Evolutionary conservation across 2,797 vertebrate genomes (phyloP), one percentile per base, ranked within the genome.

Genomic region (Arrhamphus sclerolepis): DNA sequence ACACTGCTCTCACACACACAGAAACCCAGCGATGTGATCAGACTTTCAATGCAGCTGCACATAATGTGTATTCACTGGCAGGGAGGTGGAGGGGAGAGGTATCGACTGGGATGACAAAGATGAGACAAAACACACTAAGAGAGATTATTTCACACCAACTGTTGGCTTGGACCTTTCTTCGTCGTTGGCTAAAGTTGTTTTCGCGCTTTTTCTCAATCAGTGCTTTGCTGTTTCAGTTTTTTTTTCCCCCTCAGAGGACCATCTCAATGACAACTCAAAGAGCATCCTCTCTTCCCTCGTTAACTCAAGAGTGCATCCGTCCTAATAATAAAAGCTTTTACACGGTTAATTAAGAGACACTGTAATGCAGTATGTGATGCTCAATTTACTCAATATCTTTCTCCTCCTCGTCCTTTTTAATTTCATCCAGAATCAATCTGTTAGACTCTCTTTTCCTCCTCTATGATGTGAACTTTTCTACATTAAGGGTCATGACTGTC

Each of bases 261-360:
- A 18, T 80, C 66, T 87, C 83, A 78, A 70, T 83, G 82, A 86
- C 75, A 72, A 76, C 72, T 53, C 62, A 77, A 62, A 82, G 77
- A 79, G 74, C 68, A 28, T 78, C 75, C 81, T 82, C 77, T 82
- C 70, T 75, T 62, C 70, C 77, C 81, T 86, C 63, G 58, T 81
- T 85, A 83, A 76, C 77, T 17, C 70, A 77, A 71, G 54, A 72
- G 55, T 70, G 73, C 78, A 90, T 87, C 85, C 69, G 84, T 88
- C 83, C 88, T 91, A 89, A 92, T 90, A 85, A 89, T 87, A 90
- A 92, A n/a, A 86, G 88, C 91, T 91, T 92, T 92, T 91, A 92
- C 87, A 84, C 73, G 78, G 70, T 84, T 90, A 89, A 93, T 92
- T 92, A 92, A 89, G 87, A 89, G 84, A 87, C 84, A 86, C 83